These are phyloP conservation scores for Oreotrochilus melanogaster DNA, from an alignment of 2,113 vertebrate species.

Conservation along the genomic window DNA sequence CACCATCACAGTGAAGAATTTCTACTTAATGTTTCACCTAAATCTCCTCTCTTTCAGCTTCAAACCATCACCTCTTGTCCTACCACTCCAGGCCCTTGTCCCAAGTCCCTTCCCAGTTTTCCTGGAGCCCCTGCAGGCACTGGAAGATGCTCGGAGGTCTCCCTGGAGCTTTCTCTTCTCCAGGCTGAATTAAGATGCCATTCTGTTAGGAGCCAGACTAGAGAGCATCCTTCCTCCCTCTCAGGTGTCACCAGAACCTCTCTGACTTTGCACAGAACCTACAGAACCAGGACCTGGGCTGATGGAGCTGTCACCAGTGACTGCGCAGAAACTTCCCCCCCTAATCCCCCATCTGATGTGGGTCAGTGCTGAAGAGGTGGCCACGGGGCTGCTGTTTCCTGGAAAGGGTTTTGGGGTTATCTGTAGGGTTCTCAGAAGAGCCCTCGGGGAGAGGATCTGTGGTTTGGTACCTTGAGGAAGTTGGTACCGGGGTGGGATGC, in stretches of 20 bases:
- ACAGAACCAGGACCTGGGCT: not conserved
- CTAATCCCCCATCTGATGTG: not conserved
- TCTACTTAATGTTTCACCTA: no score
- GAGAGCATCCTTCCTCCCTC: not conserved
- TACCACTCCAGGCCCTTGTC: no score
- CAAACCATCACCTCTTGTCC: no score
- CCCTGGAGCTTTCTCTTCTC: no score
- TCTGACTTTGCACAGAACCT: not conserved
- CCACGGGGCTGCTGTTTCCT: not conserved
- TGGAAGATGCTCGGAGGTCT: no score
- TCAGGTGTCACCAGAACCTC: not conserved
- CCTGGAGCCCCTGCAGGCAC: no score
- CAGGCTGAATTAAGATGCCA: not conserved
- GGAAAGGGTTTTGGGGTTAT: not conserved
- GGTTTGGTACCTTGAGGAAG: not conserved
- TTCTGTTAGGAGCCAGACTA: not conserved
- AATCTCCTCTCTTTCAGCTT: no score
- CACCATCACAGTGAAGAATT: no score
- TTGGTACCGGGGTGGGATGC: accelerated
- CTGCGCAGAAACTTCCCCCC: not conserved
- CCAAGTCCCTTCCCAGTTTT: no score
- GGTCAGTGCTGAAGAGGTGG: not conserved
- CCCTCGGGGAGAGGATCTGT: not conserved
- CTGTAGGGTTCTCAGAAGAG: not conserved
- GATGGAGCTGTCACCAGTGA: not conserved